phyloP scores from a whole-genome alignment of 1,140 invertebrate genomes.

The Centruroides sculpturatus region DNA sequence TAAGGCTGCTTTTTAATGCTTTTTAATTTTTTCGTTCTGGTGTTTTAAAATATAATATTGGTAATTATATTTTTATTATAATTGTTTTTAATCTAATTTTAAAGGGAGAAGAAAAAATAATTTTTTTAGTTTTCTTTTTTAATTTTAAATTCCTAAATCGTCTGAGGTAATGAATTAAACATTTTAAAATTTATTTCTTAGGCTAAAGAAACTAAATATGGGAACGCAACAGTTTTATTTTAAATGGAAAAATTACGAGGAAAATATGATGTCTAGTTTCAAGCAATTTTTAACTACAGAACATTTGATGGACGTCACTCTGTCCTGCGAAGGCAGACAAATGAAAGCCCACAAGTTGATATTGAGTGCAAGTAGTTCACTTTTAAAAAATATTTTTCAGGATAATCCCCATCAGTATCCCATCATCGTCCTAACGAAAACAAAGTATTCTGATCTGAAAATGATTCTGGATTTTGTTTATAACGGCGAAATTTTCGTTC shows the following conservation, averaged over 20 bases:
- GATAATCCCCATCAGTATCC: slow-evolving; percentile 73
- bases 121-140: too few species aligned
- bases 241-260: slow-evolving; percentile 86
- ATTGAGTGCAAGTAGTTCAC: slow-evolving; percentile 83
- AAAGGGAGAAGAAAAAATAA: too few species aligned
- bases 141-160: too few species aligned
- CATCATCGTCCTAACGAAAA: slow-evolving; percentile 79
- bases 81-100: too few species aligned
- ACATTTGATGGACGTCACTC: slow-evolving; percentile 78
- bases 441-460: slow-evolving; percentile 74
- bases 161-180: too few species aligned
- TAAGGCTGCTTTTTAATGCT: too few species aligned
- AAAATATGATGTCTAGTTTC: slow-evolving; percentile 76
- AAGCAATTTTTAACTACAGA: slow-evolving; percentile 77
- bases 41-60: too few species aligned
- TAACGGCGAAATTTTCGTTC: slow-evolving; percentile 80
- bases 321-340: slow-evolving; percentile 77
- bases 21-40: too few species aligned
- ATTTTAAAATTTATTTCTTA: too few species aligned
- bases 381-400: slow-evolving; percentile 84
- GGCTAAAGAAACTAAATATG: too few species aligned
- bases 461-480: slow-evolving; percentile 92
- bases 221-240: slow-evolving; percentile 85
- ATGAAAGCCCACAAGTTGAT: slow-evolving; percentile 87
- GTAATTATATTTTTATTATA: too few species aligned